Evolutionary conservation across 2,888 invertebrate genomes (phyloP), one percentile per base, ranked within the genome.

Genomic region (Sicus ferrugineus): DNA sequence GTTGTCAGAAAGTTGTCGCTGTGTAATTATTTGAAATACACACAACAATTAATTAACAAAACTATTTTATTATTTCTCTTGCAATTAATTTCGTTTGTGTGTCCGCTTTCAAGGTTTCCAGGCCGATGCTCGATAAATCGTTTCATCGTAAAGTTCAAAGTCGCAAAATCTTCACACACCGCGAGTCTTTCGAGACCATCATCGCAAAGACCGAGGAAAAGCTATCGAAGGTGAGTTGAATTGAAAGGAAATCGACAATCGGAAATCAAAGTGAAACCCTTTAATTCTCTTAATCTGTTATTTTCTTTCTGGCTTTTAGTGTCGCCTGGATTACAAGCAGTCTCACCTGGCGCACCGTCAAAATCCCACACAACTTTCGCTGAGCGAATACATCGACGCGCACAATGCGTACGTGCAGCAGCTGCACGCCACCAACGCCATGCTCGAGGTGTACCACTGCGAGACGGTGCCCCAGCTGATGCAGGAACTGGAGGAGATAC

Each of bases 351-450:
- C 89, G 74, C 92, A 95, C 85, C 89, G 93, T 83, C 89, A 90
- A 80, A 90, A 88, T 77, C 91, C 91, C 72, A 92, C 89, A 76
- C 91, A 91, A 69, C 89, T 90, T 52, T 89, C 89, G 67, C 85
- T 93, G 76, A 91, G 90, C 70, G 90, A 90, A 68, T 96, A 96
- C 86, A 92, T 95, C 83, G 95, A 96, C 83, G 91, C 94, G 16
- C 97, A 97, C 87, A 97, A 97, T 87, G 92, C 92, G 74, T 97
- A 97, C 86, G 92, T 97, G 73, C 94, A 96, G 77, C 96, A 97
- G 82, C 87, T 97, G 75, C 92, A 94, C 76, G 95, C 96, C 58
- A 95, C 96, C 75, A 97, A 97, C 83, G 94, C 95, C 46, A 95
- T 96, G 91, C 89, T 95, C 76, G 95, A 96, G 78, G 92, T 93